Base-by-base conservation (phyloP, 2,797 vertebrate species). In the Chiroxiphia lanceolata region DNA sequence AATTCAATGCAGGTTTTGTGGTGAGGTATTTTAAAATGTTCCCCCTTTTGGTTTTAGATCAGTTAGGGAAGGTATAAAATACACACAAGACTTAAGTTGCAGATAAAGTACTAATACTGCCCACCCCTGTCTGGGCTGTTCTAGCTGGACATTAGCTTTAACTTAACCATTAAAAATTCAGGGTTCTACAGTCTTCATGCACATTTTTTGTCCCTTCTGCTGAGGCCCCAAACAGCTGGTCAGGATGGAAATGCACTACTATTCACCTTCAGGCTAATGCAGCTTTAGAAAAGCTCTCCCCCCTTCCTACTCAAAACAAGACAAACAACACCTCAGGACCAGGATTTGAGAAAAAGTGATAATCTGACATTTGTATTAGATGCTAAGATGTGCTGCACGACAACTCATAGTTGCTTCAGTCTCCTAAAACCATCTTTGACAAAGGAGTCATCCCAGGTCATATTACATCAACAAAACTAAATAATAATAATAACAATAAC, bases 1-100 rank as follows among this genome's bases (percentile, higher is more conserved):
- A 86, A 47, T 83, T 94, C 88, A 98, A 44, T 61, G 63, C 44
- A 93, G 92, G 94, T 79, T 97, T 96, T 96, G 13, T 83, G 27
- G 40, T 19, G 21, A 77, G 31, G 17, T 38, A 27, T 69, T 89
- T 86, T 86, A 79, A 95, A 92, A 44, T 45, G 7, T 67, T 83
- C 14, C 67, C 11, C 11, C 18, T 80, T 94, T 64, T 88, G 74
- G 56, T 34, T 86, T 84, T 81, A 79, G 31, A 84, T 82, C 53
- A 70, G 29, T 27, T 27, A 70, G 1, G 4, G 67, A 83, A 76
- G 44, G 51, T 53, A 59, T 3, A 23, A 92, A 78, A 38, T 8
- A 29, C 56, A 71, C 16, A 38, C 9, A 3, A 57, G 31, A 42
- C 15, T 67, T 51, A 42, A 60, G 14, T 23, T 67, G 70, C 27